A percentile compares a stretch with the other conserved stretches of the same genome.
phyloP scores from a whole-genome alignment of 1,140 invertebrate species.

The Oedothorax gibbosus region DNA sequence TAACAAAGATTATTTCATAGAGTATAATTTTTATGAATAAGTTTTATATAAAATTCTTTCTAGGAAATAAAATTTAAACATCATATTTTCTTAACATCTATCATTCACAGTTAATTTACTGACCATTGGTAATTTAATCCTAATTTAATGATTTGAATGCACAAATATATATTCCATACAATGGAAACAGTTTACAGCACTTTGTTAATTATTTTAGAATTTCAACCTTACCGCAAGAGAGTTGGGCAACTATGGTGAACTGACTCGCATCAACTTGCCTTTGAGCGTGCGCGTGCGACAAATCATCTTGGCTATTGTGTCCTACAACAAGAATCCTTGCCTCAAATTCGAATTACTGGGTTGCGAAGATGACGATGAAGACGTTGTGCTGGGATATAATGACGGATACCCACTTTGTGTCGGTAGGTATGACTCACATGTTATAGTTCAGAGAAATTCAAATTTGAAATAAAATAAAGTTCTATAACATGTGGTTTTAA shows the following conservation, averaged over 20 bases:
- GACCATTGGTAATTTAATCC: no score
- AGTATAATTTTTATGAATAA: no score
- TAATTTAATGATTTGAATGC: no score
- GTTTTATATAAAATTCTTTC: no score
- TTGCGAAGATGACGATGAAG: constrained; percentile 81
- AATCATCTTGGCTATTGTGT: constrained; percentile 91
- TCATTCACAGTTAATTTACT: no score
- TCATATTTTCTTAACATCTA: no score
- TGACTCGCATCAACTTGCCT: constrained; percentile 94
- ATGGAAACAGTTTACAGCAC: no score
- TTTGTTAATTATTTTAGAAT: constrained; percentile 70
- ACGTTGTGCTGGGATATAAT: constrained; percentile 90
- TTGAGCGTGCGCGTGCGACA: constrained; percentile 93
- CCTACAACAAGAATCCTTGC: constrained; percentile 96
- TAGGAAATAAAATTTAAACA: no score
- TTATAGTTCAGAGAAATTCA: not conserved
- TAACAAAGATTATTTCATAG: no score
- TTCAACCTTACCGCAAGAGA: constrained; percentile 93
- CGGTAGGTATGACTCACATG: constrained; percentile 19
- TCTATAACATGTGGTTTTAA: not conserved
- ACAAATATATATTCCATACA: no score
- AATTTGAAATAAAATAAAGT: not conserved
- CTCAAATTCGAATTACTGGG: constrained; percentile 96
- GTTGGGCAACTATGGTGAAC: constrained; percentile 89
- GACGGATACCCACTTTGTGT: constrained; percentile 90